Evolutionary conservation across 2,113 vertebrate genomes (phyloP), one percentile per base, ranked within the genome.

Genomic region (Anseranas semipalmata): DNA sequence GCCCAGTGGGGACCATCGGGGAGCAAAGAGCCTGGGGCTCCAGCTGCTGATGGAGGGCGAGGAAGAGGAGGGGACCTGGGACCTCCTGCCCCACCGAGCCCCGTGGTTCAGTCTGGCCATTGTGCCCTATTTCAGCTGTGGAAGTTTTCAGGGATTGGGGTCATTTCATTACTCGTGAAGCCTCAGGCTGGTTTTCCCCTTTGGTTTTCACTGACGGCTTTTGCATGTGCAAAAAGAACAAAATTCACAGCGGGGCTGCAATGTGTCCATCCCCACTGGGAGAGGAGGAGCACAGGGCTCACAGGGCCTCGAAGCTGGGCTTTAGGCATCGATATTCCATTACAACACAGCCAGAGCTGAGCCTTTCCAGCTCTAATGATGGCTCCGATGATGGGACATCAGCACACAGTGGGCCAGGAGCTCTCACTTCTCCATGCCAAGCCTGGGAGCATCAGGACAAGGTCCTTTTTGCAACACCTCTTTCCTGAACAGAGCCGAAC

Each of bases 191-290:
- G 27, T 53, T 53, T 37, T 71, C 70, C n/a, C 48, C 33, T 56
- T 8, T 27, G 43, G 12, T 60, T 83, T 48, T 63, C 46, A 21
- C 1, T 0, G 0, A 15, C 13, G 55, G 37, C 18, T 75, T 81
- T 65, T 15, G 53, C 53, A 32, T 32, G 35, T 13, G 9, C 39
- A 71, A 33, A n/a, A 33, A n/a, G n/a, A 9, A 8, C 35, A 12
- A 2, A 0, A 0, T 4, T 0, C 0, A 68, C 83, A 65, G 53
- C 0, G 14, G 63, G 48, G 9, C 62, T 59, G 35, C 0, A 0
- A 39, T 0, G 1, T 27, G n/a, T 50, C 27, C 7, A 0, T 28
- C 85, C 82, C 24, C 5, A 0, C 32, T 0, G 0, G 50, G 35
- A 0, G 7, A 78, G 92, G 32, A 90, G 65, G 56, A 63, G 16